Conservation (phyloP, 2,888 invertebrate genomes). For the Cosmia trapezina region DNA sequence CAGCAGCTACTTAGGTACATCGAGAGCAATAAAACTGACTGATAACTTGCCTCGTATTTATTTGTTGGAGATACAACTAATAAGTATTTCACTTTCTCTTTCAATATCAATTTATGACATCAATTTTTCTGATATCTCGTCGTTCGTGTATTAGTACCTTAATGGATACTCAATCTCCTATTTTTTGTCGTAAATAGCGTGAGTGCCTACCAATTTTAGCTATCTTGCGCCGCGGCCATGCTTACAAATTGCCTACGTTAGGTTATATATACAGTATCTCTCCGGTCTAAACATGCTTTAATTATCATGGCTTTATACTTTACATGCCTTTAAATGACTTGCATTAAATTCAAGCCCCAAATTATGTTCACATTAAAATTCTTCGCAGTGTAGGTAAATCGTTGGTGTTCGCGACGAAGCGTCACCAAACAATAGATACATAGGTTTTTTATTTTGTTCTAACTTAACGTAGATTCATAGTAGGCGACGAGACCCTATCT, state of each 20-base stretch:
- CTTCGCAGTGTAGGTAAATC: background rate
- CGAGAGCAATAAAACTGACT: conserved; percentile 59
- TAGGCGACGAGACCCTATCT: too few relatives aligned
- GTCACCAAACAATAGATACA: too few relatives aligned
- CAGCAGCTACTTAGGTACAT: conserved; percentile 52
- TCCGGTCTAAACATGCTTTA: background rate
- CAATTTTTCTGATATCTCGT: conserved; percentile 48
- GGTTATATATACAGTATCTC: background rate
- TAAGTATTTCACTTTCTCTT: conserved; percentile 52
- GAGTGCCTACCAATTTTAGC: background rate
- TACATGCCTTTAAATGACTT: conserved; percentile 28
- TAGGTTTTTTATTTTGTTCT: too few relatives aligned
- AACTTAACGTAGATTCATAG: too few relatives aligned
- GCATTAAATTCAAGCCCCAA: conserved; percentile 21
- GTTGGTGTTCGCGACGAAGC: too few relatives aligned
- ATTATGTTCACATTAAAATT: conserved; percentile 9
- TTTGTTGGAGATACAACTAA: conserved; percentile 48
- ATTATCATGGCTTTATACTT: conserved; percentile 7
- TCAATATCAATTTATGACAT: conserved; percentile 64
- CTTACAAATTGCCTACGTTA: conserved; percentile 13
- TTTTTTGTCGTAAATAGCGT: conserved; percentile 13
- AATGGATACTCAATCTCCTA: conserved; percentile 3
- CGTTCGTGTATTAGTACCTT: conserved; percentile 37
- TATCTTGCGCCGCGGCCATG: background rate
- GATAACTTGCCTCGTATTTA: conserved; percentile 55